phyloP scores from a whole-genome alignment of 2,113 vertebrate species.

The Pipra filicauda region DNA sequence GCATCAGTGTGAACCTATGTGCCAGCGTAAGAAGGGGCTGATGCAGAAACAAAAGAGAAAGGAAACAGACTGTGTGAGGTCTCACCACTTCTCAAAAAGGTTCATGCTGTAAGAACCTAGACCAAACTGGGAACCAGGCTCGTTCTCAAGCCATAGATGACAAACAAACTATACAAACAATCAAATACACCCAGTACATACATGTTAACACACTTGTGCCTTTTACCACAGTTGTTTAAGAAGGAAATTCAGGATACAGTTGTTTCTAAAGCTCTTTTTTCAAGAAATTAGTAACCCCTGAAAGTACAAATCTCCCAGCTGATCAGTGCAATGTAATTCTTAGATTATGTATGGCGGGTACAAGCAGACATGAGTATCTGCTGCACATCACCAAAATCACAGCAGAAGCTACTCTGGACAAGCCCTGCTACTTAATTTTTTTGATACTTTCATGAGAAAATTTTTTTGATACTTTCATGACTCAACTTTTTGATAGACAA shows the following conservation, averaged over 20 bases:
- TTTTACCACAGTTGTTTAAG: not conserved
- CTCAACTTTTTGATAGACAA: not conserved
- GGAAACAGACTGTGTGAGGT: not conserved
- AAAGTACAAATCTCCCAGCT: not conserved
- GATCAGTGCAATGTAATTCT: not conserved
- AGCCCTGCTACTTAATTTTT: not conserved
- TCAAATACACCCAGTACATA: not conserved
- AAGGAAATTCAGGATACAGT: not conserved
- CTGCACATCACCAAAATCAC: not conserved
- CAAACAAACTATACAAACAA: not conserved
- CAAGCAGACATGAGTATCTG: not conserved
- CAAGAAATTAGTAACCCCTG: not conserved
- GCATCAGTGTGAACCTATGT: not conserved
- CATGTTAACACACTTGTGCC: not conserved
- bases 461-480: not conserved
- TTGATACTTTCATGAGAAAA: not conserved
- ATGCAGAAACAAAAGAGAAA: not conserved
- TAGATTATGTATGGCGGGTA: not conserved
- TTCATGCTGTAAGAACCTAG: not conserved
- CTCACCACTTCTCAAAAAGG: not conserved
- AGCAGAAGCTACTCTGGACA: fast-evolving
- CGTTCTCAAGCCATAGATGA: not conserved
- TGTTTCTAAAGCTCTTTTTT: not conserved
- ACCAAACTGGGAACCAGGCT: not conserved
- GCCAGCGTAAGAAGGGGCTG: not conserved